Base-by-base conservation (phyloP, 2,113 vertebrate genomes). In the Nasalis larvatus region DNA sequence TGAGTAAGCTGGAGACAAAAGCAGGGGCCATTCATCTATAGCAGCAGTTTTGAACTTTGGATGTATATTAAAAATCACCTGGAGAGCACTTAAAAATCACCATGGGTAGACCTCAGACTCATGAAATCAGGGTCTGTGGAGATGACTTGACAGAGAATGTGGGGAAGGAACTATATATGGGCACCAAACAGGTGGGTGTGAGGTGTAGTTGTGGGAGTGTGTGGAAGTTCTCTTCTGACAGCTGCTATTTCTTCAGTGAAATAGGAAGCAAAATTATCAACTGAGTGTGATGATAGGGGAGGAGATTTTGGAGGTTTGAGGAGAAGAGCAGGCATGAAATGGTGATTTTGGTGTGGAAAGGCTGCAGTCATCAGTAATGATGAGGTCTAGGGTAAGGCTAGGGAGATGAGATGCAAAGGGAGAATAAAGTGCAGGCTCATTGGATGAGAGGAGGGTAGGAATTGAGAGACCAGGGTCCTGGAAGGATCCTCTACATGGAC, bases 321-420 rank as follows among this genome's bases (percentile, higher is more conserved):
- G 47, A 10, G 32, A 40, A 9, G 7, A 71, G 52, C 30, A 23
- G 3, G 11, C 30, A 2, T 12, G 37, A 63, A 56, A 7, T 10
- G 66, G 5, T 1, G 27, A 73, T 0, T 18, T 14, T 9, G 25
- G 25, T 14, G 0, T 35, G 93, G 42, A 66, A 35, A 52, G 42
- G 27, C 1, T 8, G 5, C 35, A 6, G 63, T 18, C 23, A 30
- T 14, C 11, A 60, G 18, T 16, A 16, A 58, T 40, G 35, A 63
- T 0, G 3, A 49, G 30, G 32, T 81, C 60, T 37, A 14, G 74
- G 60, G 49, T 63, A 11, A 58, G 49, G 11, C 17, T 5, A 21
- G 30, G 49, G 42, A 58, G 47, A 42, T 9, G 32, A 18, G 13
- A 0, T 25, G 42, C 49, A 0, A 8, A 25, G 30, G 30, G 12